Conservation (phyloP, 2,888 invertebrate genomes). For the Ectobius pallidus region DNA sequence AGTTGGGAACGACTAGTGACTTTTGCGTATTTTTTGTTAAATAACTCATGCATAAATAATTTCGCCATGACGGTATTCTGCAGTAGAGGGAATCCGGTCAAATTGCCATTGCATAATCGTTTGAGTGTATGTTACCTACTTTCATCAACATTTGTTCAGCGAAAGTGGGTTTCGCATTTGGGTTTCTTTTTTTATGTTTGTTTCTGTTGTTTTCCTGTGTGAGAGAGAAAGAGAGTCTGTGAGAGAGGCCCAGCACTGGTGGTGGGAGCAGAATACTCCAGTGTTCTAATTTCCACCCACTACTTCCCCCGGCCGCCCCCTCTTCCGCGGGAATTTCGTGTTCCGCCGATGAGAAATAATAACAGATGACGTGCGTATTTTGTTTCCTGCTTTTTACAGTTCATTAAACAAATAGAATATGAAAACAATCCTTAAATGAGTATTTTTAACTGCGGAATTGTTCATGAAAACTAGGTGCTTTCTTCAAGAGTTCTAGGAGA, state of each 20-base stretch:
- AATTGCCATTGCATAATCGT: slow-evolving; percentile 16
- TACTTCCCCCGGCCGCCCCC: background rate
- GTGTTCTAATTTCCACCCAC: slow-evolving; percentile 22
- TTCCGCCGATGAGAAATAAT: background rate
- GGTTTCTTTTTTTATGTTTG: slow-evolving; percentile 10
- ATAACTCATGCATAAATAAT: no score
- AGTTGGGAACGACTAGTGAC: no score
- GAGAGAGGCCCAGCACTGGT: background rate
- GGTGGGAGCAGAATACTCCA: background rate
- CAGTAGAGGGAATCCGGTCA: background rate
- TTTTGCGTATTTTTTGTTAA: no score
- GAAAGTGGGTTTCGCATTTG: slow-evolving; percentile 29
- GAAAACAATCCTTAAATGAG: no score
- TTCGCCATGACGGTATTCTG: no score
- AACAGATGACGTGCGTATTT: background rate
- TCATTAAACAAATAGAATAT: background rate
- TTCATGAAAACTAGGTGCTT: no score
- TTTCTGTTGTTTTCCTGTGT: slow-evolving; percentile 22
- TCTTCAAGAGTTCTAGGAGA: no score
- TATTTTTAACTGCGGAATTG: no score
- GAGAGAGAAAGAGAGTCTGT: background rate
- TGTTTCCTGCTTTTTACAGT: background rate
- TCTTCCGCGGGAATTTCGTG: no score
- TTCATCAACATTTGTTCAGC: slow-evolving; percentile 28
- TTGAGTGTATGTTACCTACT: slow-evolving; percentile 18